These are phyloP conservation scores for Ips nitidus DNA, from an alignment of 1,140 invertebrate genomes.

Conservation along the genomic window DNA sequence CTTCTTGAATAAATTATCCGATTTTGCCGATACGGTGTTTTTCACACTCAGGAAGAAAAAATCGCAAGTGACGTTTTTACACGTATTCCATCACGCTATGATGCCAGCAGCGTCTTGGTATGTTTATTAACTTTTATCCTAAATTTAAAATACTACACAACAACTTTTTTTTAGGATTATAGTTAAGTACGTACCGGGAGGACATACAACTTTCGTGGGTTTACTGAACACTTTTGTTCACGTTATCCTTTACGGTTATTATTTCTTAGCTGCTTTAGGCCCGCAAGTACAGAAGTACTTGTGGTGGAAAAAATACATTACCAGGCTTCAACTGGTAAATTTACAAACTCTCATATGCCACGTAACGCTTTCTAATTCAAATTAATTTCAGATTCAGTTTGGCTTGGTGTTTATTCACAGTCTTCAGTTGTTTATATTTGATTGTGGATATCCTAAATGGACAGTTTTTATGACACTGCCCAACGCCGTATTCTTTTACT, in stretches of 20 bases:
- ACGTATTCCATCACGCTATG: conserved; percentile 72
- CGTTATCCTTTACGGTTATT: conserved; percentile 83
- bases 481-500: conserved; percentile 79
- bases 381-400: conserved; percentile 62
- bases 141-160: not conserved
- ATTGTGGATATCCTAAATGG: conserved; percentile 82
- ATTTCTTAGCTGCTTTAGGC: conserved; percentile 73
- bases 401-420: conserved; percentile 71
- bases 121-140: not conserved
- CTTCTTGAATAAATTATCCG: conserved; percentile 62
- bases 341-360: conserved; percentile 59
- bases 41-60: conserved; percentile 79
- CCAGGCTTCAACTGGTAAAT: conserved; percentile 69
- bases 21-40: conserved; percentile 71
- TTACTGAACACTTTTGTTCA: conserved; percentile 86
- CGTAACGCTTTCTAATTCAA: conserved; percentile 43
- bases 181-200: conserved; percentile 62
- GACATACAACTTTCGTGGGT: conserved; percentile 80
- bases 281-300: conserved; percentile 69
- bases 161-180: conserved; percentile 4
- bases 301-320: conserved; percentile 85
- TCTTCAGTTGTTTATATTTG: conserved; percentile 78
- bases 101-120: conserved; percentile 59
- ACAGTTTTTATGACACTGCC: conserved; percentile 71
- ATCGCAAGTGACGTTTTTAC: conserved; percentile 73